Evolutionary conservation across 2,888 invertebrate genomes (phyloP), one percentile per base, ranked within the genome.

Genomic region (Lasioglossum leucozonium): DNA sequence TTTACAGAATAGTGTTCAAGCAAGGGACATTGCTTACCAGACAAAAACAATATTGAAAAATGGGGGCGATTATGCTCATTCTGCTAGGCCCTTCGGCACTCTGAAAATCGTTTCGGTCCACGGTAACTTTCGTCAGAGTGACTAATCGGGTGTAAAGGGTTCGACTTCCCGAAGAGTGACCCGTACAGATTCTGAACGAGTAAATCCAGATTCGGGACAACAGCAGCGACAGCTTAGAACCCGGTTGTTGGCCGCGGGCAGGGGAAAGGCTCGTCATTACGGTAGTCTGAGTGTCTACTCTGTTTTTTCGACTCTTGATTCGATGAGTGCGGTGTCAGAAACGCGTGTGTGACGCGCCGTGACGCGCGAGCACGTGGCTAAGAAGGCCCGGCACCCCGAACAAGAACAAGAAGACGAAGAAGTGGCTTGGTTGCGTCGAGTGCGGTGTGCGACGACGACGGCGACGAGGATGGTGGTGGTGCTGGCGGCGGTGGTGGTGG

Each of bases 321-420:
- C 67, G 67, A 37, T 5, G 37, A 67, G 67, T 67, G 34, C 67
- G 34, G 67, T 10, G 37, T 6, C 16, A 18, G 65, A 34, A 83
- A 65, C 58, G 58, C 6, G 77, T 62, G 81, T 55, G 78, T 75
- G 73, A 78, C 72, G 69, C 13, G 30, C 73, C 55, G 77, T 18
- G 26, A 26, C 37, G 69, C 44, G 69, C 40, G 16, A 85, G 88
- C 91, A 82, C 89, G 86, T 77, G 85, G 88, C 87, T 81, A 82
- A 86, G 88, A 81, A 85, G 87, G 58, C 58, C 58, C 58, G 58
- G 16, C 58, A 62, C 58, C 58, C 58, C 26, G 58, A 62, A 62
- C 30, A 30, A 51, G 51, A 51, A 18, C 4, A 18, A 44, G 16
- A 30, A 51, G 51, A 51, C 16, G 81, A 85, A 88, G 81, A 85